A percentile compares a stretch with the other conserved stretches of the same genome.
Evolutionary conservation across 2,888 invertebrate species (phyloP).

Genomic region (Trisateles emortualis): DNA sequence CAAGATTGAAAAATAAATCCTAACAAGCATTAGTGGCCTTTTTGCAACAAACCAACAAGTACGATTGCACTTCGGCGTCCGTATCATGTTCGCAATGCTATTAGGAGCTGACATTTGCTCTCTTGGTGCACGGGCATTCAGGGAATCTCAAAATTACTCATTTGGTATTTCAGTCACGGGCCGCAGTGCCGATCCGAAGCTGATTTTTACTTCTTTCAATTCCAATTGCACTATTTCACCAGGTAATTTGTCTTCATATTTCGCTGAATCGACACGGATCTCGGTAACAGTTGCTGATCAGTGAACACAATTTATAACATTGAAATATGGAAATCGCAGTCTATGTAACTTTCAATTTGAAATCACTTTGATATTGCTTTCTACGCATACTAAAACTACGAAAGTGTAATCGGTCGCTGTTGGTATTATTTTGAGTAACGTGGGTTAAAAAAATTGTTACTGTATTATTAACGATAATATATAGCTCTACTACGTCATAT

Average conservation of each 20-base stretch:
- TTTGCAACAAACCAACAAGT: constrained; percentile 68
- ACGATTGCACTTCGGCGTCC: constrained; percentile 70
- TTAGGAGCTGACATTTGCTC: constrained; percentile 83
- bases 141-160: constrained; percentile 85
- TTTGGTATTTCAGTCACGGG: constrained; percentile 83
- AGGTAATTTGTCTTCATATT: constrained; percentile 79
- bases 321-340: constrained; percentile 19
- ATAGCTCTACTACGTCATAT: constrained; percentile 8
- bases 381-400: neutral
- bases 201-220: constrained; percentile 86
- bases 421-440: neutral
- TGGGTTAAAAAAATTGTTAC: neutral
- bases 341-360: constrained; percentile 9
- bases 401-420: neutral
- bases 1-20: constrained; percentile 43
- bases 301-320: constrained; percentile 19
- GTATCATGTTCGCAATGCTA: constrained; percentile 79
- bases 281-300: constrained; percentile 23
- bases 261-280: constrained; percentile 46
- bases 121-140: constrained; percentile 71
- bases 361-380: neutral
- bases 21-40: constrained; percentile 50
- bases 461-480: constrained; percentile 1
- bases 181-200: constrained; percentile 71
- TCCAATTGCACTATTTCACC: constrained; percentile 81